Percentiles rank a stretch among this genome's conserved stretches.
These are phyloP conservation scores for Mus caroli DNA, from an alignment of 2,797 vertebrate species.

Conservation along the genomic window DNA sequence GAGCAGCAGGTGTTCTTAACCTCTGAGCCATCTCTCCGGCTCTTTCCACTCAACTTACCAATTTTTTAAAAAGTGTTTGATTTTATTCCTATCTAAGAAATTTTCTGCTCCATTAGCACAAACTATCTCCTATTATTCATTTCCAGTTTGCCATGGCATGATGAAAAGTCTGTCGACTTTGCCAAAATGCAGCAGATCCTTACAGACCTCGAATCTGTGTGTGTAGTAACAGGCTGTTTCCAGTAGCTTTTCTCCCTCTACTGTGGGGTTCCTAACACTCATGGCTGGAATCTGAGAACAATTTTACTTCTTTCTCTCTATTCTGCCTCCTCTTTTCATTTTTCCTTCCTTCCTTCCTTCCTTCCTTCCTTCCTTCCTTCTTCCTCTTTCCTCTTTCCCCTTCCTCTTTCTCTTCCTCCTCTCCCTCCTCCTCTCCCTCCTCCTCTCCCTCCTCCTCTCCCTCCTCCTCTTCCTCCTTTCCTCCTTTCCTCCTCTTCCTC, in stretches of 20 bases:
- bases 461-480: too few species aligned
- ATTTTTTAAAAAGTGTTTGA: too few species aligned
- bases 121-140: background rate
- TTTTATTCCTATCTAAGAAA: background rate
- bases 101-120: background rate
- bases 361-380: too few species aligned
- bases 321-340: background rate
- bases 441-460: too few species aligned
- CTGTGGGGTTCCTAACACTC: background rate
- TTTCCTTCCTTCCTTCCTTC: background rate
- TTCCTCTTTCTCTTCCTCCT: too few species aligned
- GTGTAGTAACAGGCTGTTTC: background rate
- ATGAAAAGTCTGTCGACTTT: background rate
- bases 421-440: too few species aligned
- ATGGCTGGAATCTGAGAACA: background rate
- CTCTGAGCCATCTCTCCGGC: background rate
- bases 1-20: background rate
- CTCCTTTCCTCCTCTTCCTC: too few species aligned
- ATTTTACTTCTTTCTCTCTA: background rate
- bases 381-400: accelerated
- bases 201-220: background rate
- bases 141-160: background rate
- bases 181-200: background rate
- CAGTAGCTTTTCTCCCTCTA: background rate
- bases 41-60: background rate